phyloP scores from a whole-genome alignment of 2,888 invertebrate genomes.

The Pterostichus madidus region DNA sequence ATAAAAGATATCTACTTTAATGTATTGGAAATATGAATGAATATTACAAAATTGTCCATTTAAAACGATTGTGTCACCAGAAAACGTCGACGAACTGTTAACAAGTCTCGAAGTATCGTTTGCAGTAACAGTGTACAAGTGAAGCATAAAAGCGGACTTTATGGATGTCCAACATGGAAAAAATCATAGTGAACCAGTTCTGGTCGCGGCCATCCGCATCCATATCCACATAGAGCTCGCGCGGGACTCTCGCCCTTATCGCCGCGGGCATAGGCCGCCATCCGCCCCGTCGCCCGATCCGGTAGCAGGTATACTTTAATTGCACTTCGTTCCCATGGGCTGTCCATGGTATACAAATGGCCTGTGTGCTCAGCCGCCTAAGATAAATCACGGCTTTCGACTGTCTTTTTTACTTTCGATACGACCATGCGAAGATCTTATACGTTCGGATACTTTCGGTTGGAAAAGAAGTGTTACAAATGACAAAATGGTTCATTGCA shows the following conservation, averaged over 20 bases:
- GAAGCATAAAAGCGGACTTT: slow-evolving; percentile 51
- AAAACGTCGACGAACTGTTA: slow-evolving; percentile 41
- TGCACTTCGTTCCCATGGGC: slow-evolving; percentile 66
- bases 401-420: slow-evolving; percentile 60
- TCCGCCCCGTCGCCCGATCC: slow-evolving; percentile 48
- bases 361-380: slow-evolving; percentile 66
- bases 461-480: slow-evolving; percentile 22
- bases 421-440: slow-evolving; percentile 43
- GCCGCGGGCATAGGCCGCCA: slow-evolving; percentile 24
- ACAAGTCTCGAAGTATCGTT: slow-evolving; percentile 25
- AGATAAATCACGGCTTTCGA: slow-evolving; percentile 66
- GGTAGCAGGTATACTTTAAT: slow-evolving; percentile 65
- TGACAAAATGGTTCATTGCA: slow-evolving; percentile 65
- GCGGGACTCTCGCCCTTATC: slow-evolving; percentile 52
- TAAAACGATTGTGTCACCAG: slow-evolving; percentile 40
- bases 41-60: slow-evolving; percentile 31
- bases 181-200: slow-evolving; percentile 62
- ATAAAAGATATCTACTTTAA: background rate
- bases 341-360: slow-evolving; percentile 67
- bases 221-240: slow-evolving; percentile 55
- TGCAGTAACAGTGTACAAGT: slow-evolving; percentile 32
- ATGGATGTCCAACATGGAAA: slow-evolving; percentile 57
- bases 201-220: slow-evolving; percentile 46
- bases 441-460: slow-evolving; percentile 50
- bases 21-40: slow-evolving; percentile 1